A percentile compares a stretch with the other conserved stretches of the same genome.
phyloP scores from a whole-genome alignment of 2,113 vertebrate species.

The Melospiza georgiana region DNA sequence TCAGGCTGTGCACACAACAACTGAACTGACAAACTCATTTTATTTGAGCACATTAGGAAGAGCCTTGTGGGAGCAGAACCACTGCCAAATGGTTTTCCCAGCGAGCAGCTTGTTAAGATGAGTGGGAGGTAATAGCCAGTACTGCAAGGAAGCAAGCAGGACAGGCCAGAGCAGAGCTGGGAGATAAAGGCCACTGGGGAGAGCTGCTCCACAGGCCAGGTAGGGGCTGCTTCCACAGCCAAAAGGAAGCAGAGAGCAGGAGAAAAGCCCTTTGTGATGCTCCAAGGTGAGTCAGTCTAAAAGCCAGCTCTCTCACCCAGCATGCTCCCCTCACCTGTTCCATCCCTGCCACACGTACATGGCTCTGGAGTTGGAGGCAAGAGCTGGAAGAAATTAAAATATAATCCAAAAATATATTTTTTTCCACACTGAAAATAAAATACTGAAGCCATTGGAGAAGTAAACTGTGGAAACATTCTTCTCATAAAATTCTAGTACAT shows the following conservation, averaged over 20 bases:
- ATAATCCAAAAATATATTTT: background rate
- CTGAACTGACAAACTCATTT: background rate
- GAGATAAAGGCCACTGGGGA: background rate
- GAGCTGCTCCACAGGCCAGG: background rate
- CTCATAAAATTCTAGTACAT: background rate
- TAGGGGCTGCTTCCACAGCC: background rate
- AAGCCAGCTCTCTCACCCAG: conserved; percentile 27
- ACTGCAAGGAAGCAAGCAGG: conserved; percentile 10
- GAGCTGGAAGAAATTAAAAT: conserved; percentile 35
- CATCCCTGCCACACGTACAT: background rate
- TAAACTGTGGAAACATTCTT: background rate
- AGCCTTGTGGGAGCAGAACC: background rate
- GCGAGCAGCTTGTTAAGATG: background rate
- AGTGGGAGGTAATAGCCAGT: background rate
- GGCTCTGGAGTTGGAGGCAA: conserved; percentile 36
- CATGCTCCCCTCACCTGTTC: conserved; percentile 23
- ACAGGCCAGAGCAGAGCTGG: conserved; percentile 22
- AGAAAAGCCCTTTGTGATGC: background rate
- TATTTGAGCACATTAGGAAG: background rate
- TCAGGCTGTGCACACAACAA: background rate
- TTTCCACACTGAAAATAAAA: background rate
- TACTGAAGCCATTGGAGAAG: background rate
- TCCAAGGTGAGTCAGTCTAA: background rate
- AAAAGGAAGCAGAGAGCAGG: background rate
- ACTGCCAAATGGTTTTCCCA: background rate